These are phyloP conservation scores for Chamaetylas fuelleborni DNA, from an alignment of 2,113 vertebrate species.

Conservation along the genomic window DNA sequence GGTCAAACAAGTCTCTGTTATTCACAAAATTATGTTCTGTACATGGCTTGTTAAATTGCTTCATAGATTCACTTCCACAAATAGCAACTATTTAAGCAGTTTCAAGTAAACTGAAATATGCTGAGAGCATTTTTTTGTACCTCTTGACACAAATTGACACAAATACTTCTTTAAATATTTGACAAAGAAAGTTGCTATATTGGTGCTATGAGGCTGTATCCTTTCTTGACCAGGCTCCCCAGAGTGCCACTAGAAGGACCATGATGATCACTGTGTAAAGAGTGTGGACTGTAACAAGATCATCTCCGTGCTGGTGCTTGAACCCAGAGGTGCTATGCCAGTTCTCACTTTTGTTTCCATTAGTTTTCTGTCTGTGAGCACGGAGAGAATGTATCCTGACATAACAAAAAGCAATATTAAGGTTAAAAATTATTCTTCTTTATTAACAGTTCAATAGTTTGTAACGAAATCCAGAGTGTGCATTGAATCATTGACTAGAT, in stretches of 20 bases:
- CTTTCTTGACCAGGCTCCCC: slow-evolving; percentile 68
- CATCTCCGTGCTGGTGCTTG: slow-evolving; percentile 15
- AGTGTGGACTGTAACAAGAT: slow-evolving; percentile 25
- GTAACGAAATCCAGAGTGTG: not conserved
- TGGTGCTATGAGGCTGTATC: slow-evolving; percentile 7
- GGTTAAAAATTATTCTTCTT: not conserved
- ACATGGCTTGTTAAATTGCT: not conserved
- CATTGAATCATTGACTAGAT: not conserved
- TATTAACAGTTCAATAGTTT: not conserved
- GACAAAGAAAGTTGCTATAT: not conserved
- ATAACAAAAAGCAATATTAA: slow-evolving; percentile 14
- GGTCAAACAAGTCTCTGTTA: not conserved
- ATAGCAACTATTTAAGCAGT: not conserved
- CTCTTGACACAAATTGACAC: not conserved
- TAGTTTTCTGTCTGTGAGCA: slow-evolving; percentile 63
- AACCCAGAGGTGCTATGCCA: slow-evolving; percentile 40
- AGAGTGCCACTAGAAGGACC: slow-evolving; percentile 62
- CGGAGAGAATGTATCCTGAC: slow-evolving; percentile 73
- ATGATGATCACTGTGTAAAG: slow-evolving; percentile 64
- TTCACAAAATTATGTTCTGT: not conserved
- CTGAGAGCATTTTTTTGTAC: not conserved
- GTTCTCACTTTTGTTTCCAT: slow-evolving; percentile 10
- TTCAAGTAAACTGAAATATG: not conserved
- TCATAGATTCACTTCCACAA: not conserved
- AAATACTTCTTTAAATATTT: not conserved